Conservation (phyloP, 1,140 invertebrate species). For the Caenorhabditis latens region DNA sequence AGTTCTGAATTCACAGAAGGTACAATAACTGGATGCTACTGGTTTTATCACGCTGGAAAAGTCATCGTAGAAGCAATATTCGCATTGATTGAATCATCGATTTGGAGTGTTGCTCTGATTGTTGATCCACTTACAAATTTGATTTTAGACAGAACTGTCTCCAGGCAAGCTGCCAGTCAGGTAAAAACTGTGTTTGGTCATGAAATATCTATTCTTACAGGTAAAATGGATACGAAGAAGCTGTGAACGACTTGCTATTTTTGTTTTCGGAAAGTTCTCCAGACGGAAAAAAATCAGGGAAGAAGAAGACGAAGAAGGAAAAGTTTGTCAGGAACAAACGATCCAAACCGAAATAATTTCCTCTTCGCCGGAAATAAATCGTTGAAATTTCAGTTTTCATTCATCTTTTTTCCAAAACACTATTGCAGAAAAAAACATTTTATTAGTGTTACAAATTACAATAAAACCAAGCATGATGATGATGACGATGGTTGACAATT, state of each 20-base stretch:
- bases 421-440: too few relatives aligned
- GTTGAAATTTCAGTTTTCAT: too few relatives aligned
- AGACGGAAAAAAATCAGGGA: too few relatives aligned
- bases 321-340: too few relatives aligned
- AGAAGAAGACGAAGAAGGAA: too few relatives aligned
- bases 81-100: neutral
- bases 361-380: too few relatives aligned
- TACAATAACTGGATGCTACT: conserved; percentile 6
- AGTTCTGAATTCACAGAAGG: neutral
- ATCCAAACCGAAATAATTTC: too few relatives aligned
- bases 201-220: neutral
- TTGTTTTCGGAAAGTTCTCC: neutral
- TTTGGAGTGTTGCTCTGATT: conserved; percentile 16
- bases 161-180: neutral
- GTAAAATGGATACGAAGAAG: neutral
- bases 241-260: neutral
- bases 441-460: too few relatives aligned
- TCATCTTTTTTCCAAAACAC: too few relatives aligned
- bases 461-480: too few relatives aligned
- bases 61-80: neutral
- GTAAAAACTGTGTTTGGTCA: neutral
- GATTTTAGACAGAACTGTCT: conserved; percentile 12
- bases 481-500: too few relatives aligned
- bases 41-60: neutral
- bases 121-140: conserved; percentile 30